A percentile compares a stretch with the other conserved stretches of the same genome.
Conservation (phyloP, 2,888 invertebrate genomes). For the Cacoxenus indagator region DNA sequence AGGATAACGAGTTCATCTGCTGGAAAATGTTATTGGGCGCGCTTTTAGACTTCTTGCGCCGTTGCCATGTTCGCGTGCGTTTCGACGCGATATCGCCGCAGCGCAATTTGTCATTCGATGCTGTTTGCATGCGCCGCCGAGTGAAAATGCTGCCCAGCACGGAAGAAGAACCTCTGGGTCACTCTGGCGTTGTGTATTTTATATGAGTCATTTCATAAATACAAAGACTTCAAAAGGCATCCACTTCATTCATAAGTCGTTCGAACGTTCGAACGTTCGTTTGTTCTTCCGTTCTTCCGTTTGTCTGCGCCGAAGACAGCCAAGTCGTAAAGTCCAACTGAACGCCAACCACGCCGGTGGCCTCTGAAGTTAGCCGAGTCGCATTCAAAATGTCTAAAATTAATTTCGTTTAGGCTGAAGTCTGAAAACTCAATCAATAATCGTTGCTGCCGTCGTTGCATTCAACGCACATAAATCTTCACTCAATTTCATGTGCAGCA, state of each 20-base stretch:
- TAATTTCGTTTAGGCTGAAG: constrained; percentile 15
- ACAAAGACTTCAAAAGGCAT: neutral
- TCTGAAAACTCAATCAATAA: constrained; percentile 57
- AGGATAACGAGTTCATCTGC: neutral
- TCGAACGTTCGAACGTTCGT: no score
- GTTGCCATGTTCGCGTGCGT: constrained; percentile 48
- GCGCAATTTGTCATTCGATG: constrained; percentile 61
- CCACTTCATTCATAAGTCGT: constrained; percentile 9
- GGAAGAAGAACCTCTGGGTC: neutral
- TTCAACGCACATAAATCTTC: constrained; percentile 52
- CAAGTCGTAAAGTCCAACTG: neutral
- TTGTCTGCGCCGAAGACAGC: neutral
- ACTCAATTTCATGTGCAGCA: constrained; percentile 59
- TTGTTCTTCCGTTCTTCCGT: neutral
- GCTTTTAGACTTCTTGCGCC: neutral
- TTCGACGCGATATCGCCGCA: constrained; percentile 57
- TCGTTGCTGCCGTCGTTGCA: constrained; percentile 1
- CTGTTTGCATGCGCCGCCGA: constrained; percentile 38
- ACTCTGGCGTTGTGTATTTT: neutral
- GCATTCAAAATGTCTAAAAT: neutral
- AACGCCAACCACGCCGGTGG: constrained; percentile 7
- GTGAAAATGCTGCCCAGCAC: no score
- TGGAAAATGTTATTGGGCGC: neutral
- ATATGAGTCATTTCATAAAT: neutral
- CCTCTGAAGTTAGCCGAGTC: constrained; percentile 3